Base-by-base conservation (phyloP, 2,797 vertebrate species). In the Crenichthys baileyi region DNA sequence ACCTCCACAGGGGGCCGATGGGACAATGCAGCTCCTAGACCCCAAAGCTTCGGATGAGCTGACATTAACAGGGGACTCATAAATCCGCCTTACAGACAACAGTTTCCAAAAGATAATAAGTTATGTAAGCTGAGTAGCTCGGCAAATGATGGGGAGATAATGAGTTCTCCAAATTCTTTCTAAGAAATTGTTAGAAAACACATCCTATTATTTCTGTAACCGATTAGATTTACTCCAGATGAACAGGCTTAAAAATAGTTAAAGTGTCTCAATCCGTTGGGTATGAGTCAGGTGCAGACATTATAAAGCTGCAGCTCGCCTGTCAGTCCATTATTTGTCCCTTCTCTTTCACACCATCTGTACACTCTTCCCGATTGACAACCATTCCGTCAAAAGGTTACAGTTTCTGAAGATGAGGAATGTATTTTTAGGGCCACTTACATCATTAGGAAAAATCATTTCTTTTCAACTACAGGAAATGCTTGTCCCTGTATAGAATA, bases 101-200 rank as follows among this genome's bases (percentile, higher is more conserved):
- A 71, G 80, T 81, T 84, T 83, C 72, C 77, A 83, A 18, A 78
- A 85, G 79, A 89, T 85, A 90, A 89, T 56, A 76, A 41, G 79
- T 94, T 93, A 86, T 73, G 77, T 90, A 94, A 94, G 76, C 70
- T 67, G 72, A 82, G 78, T 71, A 83, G 77, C 81, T 36, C 29
- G 18, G 61, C 87, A 67, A 70, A 81, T 72, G n/a, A 70, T 16
- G 13, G 12, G 24, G 41, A 44, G 13, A 26, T 29, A 6, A 60
- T n/a, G 13, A 5, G 26, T 26, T 61, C 26, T 61, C 58, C 58
- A 61, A 61, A 31, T 61, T 61, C 15, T 31, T 61, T 61, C 1
- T 13, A 61, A 31, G 26, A 18, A 60, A 12, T 18, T 31, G 18
- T 39, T 22, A 22, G 63, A 84, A 61, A 60, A 29, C 2, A 46